Percentiles rank a stretch among this genome's conserved stretches.
Evolutionary conservation across 2,113 vertebrate species (phyloP).

Genomic region (Gymnarchus niloticus): DNA sequence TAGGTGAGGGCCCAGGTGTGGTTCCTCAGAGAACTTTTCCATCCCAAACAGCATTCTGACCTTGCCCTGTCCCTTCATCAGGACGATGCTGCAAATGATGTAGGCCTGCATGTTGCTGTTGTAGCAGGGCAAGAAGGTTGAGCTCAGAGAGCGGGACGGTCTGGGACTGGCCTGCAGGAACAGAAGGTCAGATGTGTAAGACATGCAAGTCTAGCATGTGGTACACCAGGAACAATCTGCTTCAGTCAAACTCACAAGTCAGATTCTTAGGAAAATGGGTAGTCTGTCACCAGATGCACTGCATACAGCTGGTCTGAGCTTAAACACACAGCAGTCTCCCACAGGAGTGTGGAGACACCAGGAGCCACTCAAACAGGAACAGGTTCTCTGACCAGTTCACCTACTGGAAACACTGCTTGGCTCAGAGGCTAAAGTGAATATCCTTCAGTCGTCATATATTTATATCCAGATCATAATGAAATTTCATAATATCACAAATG

Average conservation of each 20-base stretch:
- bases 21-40: not conserved
- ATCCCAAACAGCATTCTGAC: conserved; percentile 48
- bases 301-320: not conserved
- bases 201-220: not conserved
- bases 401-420: not conserved
- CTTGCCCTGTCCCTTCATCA: conserved; percentile 95
- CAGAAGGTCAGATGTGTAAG: not conserved
- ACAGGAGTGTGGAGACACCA: too few relatives aligned
- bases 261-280: not conserved
- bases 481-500: too few relatives aligned
- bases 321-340: not conserved
- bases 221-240: not conserved
- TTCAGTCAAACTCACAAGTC: not conserved
- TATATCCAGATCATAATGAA: not conserved
- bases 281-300: too few relatives aligned
- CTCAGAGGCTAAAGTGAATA: not conserved
- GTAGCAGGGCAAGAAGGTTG: conserved; percentile 64
- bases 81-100: conserved; percentile 81
- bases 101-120: conserved; percentile 70
- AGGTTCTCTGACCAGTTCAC: too few relatives aligned
- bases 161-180: conserved; percentile 58
- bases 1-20: not conserved
- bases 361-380: too few relatives aligned
- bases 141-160: conserved; percentile 74
- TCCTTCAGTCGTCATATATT: not conserved